phyloP scores from a whole-genome alignment of 2,113 vertebrate genomes.

The Baryphthengus martii region DNA sequence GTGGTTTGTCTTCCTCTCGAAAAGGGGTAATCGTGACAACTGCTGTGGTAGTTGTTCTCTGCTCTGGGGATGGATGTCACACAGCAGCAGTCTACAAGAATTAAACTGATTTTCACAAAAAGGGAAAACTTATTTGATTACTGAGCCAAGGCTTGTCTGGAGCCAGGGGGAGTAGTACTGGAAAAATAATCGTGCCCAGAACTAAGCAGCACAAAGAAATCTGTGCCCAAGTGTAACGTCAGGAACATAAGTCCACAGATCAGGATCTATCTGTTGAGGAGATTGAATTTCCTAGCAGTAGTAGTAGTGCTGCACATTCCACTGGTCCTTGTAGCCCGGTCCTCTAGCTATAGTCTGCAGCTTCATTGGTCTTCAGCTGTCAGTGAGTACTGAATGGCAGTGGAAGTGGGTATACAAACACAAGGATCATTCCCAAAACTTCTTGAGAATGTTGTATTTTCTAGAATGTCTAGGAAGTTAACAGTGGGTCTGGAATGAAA shows the following conservation, averaged over 20 bases:
- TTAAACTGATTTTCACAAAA: neutral
- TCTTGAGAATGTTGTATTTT: neutral
- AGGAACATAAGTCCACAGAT: neutral
- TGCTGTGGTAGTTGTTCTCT: neutral
- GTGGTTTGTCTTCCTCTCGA: neutral
- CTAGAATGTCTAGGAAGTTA: neutral
- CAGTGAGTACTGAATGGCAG: neutral
- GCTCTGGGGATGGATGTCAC: neutral
- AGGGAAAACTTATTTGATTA: neutral
- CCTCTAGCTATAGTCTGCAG: neutral
- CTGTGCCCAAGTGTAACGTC: neutral
- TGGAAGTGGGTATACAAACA: neutral
- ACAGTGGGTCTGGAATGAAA: neutral
- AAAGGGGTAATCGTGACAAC: neutral
- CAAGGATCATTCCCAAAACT: neutral
- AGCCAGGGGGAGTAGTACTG: neutral
- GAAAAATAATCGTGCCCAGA: neutral
- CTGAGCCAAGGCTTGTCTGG: neutral
- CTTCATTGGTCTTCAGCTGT: neutral
- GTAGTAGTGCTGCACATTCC: accelerated
- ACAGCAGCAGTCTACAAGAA: neutral
- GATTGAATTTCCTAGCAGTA: neutral
- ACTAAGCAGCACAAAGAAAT: neutral
- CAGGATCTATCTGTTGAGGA: neutral
- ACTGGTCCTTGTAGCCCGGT: neutral